Percentiles rank a stretch among this genome's conserved stretches.
phyloP scores from a whole-genome alignment of 2,113 vertebrate genomes.

The Onychostruthus taczanowskii region DNA sequence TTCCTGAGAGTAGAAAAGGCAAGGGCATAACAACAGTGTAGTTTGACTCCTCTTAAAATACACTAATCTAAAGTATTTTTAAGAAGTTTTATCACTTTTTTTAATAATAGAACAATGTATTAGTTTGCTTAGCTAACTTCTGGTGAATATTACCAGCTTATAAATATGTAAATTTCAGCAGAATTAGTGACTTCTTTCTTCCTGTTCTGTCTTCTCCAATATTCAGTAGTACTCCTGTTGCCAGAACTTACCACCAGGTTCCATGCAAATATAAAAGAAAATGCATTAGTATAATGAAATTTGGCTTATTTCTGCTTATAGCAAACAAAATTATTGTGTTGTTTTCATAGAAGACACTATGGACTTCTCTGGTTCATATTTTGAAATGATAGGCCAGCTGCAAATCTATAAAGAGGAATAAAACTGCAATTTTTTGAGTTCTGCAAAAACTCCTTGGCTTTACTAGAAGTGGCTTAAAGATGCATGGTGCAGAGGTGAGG shows the following conservation, averaged over 20 bases:
- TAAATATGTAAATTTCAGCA: background rate
- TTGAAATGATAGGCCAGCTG: background rate
- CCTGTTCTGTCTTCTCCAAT: background rate
- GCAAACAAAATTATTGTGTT: background rate
- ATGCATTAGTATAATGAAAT: fast-evolving
- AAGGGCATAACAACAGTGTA: background rate
- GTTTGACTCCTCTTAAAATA: background rate
- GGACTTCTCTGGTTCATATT: background rate
- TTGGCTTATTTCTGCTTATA: background rate
- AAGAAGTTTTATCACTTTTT: background rate
- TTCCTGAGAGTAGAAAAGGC: background rate
- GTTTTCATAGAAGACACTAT: background rate
- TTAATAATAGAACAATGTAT: background rate
- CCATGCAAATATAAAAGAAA: background rate
- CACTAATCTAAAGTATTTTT: background rate
- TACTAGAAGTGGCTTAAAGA: background rate
- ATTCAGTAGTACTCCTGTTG: background rate
- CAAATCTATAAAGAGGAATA: background rate
- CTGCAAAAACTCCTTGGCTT: background rate
- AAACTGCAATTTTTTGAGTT: background rate
- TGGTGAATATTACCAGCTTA: background rate
- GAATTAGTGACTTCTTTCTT: background rate
- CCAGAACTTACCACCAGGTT: background rate
- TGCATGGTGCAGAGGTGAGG: background rate
- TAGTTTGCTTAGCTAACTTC: background rate